Conservation (phyloP, 2,113 vertebrate genomes). For the Zosterops japonicus region DNA sequence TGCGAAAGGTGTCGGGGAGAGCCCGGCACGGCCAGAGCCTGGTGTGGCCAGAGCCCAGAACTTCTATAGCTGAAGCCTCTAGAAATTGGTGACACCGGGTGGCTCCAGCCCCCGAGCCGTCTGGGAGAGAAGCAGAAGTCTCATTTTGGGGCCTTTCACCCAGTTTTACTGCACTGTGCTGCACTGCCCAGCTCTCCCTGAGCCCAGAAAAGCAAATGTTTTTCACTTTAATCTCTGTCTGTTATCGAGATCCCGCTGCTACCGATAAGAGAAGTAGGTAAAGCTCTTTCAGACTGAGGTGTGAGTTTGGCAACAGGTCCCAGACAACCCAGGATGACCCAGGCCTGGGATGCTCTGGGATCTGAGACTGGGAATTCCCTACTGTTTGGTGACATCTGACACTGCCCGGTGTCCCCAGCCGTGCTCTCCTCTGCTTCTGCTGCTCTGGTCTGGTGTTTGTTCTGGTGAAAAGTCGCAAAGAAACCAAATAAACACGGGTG, state of each 20-base stretch:
- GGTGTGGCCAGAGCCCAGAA: background rate
- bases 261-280: background rate
- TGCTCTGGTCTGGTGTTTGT: background rate
- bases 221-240: background rate
- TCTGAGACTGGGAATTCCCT: background rate
- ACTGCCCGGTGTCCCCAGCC: fast-evolving
- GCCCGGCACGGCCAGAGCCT: fast-evolving
- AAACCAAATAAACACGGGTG: background rate
- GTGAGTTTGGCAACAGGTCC: background rate
- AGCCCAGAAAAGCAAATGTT: background rate
- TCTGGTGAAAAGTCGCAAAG: background rate
- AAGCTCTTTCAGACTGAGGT: background rate
- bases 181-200: background rate
- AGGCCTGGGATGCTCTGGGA: background rate
- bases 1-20: slow-evolving; percentile 22
- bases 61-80: fast-evolving
- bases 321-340: background rate
- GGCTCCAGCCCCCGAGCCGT: background rate
- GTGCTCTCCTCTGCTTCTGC: fast-evolving
- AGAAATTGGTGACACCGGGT: background rate
- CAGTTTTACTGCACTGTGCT: fast-evolving
- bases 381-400: background rate
- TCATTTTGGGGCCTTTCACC: background rate
- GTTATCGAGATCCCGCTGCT: background rate
- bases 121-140: background rate